Evolutionary conservation across 2,888 invertebrate genomes (phyloP), one percentile per base, ranked within the genome.

Genomic region (Cybosia mesomella): DNA sequence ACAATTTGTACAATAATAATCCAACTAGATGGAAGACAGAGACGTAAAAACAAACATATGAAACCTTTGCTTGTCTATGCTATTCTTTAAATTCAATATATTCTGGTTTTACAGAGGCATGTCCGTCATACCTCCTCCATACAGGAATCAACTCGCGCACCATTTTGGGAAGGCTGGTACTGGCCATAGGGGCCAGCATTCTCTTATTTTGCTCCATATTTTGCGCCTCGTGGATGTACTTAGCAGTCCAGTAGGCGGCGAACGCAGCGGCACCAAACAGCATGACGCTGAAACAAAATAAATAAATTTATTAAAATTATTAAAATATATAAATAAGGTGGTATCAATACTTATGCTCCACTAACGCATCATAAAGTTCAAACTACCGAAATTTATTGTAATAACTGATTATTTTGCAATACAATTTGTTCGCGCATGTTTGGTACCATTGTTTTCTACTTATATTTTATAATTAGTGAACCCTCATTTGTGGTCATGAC

Each of bases 21-120:
- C 1, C 24, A 8, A 18, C 18, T 24, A 49, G 1, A n/a, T n/a
- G n/a, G n/a, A n/a, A n/a, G n/a, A n/a, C n/a, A n/a, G n/a, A n/a
- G n/a, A n/a, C n/a, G n/a, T n/a, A n/a, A n/a, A n/a, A n/a, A n/a
- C n/a, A n/a, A n/a, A n/a, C n/a, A n/a, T n/a, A n/a, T n/a, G n/a
- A n/a, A n/a, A n/a, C n/a, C n/a, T n/a, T n/a, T n/a, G n/a, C n/a
- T n/a, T n/a, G n/a, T n/a, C 2, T 49, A 28, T 13, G 13, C n/a
- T n/a, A 62, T 32, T 49, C 61, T 4, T 28, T 62, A 32, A 62
- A 62, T 28, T 62, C 61, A n/a, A 62, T 32, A 15, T 62, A 62
- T 28, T 62, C 61, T 21, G 28, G n/a, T 8, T 32, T 53, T 9
- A 49, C 0, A 13, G 21, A 62, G 0, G 32, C 9, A 10, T 62